These are phyloP conservation scores for Callyntrura guangdongensis DNA, from an alignment of 2,888 invertebrate species.

Conservation along the genomic window DNA sequence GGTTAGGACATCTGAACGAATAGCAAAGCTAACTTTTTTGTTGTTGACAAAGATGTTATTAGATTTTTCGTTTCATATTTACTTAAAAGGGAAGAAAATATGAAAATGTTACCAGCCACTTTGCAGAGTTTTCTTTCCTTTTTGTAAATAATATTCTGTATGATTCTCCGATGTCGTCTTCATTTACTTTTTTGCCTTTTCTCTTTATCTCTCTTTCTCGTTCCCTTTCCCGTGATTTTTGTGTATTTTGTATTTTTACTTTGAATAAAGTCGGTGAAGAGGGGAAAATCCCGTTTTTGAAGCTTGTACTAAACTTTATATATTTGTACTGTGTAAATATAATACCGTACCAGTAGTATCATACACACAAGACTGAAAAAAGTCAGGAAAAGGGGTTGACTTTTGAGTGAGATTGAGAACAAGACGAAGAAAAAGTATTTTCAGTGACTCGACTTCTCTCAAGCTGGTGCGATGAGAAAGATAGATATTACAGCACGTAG, in stretches of 20 bases:
- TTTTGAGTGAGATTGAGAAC: conserved; percentile 60
- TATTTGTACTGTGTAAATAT: conserved; percentile 31
- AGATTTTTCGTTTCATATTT: not conserved
- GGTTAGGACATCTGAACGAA: not conserved
- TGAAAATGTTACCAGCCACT: not conserved
- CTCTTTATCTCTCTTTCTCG: not conserved
- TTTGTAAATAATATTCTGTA: conserved; percentile 19
- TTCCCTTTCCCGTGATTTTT: conserved; percentile 14
- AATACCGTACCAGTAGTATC: not conserved
- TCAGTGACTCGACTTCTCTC: conserved; percentile 9
- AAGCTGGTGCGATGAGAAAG: conserved; percentile 58
- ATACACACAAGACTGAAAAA: not conserved
- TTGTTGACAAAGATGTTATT: too few relatives aligned
- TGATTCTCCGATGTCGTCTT: conserved; percentile 8
- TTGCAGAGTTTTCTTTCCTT: not conserved
- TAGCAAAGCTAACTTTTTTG: not conserved
- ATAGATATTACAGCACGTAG: conserved; percentile 74
- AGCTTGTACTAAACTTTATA: not conserved
- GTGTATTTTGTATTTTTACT: conserved; percentile 1
- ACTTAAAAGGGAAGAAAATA: not conserved
- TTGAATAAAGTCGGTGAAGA: not conserved
- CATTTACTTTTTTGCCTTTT: not conserved
- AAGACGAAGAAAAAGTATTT: conserved; percentile 70
- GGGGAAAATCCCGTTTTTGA: not conserved
- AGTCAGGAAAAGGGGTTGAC: conserved; percentile 29